Percentiles rank a stretch among this genome's conserved stretches.
These are phyloP conservation scores for Phaedon cochleariae DNA, from an alignment of 2,888 invertebrate genomes.

Conservation along the genomic window DNA sequence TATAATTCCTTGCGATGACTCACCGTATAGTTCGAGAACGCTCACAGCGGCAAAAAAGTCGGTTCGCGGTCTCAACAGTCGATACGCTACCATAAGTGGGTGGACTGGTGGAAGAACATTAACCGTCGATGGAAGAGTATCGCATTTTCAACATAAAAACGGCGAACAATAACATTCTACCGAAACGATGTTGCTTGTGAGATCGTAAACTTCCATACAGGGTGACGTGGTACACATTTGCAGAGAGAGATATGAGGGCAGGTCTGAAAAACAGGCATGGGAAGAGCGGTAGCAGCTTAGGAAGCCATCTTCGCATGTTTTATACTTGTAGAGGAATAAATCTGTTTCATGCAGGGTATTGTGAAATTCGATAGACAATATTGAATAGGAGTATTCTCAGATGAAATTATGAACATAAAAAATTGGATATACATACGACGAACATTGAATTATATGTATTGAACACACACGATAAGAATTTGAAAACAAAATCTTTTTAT, in stretches of 20 bases:
- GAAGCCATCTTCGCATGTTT: too few relatives aligned
- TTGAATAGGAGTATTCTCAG: too few relatives aligned
- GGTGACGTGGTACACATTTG: constrained; percentile 6
- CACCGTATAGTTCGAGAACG: neutral
- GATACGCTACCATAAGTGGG: constrained; percentile 29
- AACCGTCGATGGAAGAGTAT: neutral
- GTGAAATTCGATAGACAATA: too few relatives aligned
- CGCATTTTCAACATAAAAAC: constrained; percentile 13
- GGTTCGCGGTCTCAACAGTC: neutral
- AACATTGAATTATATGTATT: too few relatives aligned
- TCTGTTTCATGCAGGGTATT: too few relatives aligned
- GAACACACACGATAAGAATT: too few relatives aligned
- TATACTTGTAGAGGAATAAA: too few relatives aligned
- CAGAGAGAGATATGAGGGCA: neutral
- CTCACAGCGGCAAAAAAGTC: neutral
- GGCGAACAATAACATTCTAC: constrained; percentile 14
- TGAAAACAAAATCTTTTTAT: too few relatives aligned
- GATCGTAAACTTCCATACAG: constrained; percentile 8
- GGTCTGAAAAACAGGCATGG: neutral
- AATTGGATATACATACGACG: too few relatives aligned
- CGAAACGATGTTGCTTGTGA: constrained; percentile 2
- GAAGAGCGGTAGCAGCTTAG: too few relatives aligned
- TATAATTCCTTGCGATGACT: neutral
- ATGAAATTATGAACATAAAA: too few relatives aligned
- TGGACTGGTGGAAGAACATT: constrained; percentile 32